Conservation (phyloP, 2,113 vertebrate genomes). For the Diadophis punctatus region DNA sequence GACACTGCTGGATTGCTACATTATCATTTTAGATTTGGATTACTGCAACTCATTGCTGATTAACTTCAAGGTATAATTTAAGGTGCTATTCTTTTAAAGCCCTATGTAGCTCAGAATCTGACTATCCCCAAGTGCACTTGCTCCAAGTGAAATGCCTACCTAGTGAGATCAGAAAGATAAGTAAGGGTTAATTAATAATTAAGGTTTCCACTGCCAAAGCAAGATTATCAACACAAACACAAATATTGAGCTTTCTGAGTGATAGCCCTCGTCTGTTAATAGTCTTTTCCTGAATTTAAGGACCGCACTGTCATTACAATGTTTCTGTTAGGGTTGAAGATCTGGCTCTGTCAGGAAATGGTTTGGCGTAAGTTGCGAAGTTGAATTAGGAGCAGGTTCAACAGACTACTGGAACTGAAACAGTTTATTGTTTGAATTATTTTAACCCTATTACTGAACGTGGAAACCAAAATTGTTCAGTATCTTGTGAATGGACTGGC, state of each 20-base stretch:
- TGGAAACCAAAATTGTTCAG: neutral
- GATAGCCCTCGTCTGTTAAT: neutral
- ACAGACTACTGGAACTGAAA: neutral
- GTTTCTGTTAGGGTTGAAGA: neutral
- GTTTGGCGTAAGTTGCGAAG: neutral
- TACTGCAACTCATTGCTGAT: neutral
- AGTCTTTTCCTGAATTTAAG: neutral
- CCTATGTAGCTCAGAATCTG: neutral
- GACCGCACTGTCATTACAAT: neutral
- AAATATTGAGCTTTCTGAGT: neutral
- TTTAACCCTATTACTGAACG: neutral
- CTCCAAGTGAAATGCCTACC: neutral
- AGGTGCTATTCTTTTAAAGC: neutral
- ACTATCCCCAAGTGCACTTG: neutral
- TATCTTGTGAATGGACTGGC: neutral
- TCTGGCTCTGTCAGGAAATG: neutral
- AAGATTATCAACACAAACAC: neutral
- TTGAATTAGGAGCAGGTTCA: neutral
- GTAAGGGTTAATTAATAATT: neutral
- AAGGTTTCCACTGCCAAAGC: neutral
- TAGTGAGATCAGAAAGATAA: neutral
- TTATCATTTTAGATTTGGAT: neutral
- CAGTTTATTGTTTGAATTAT: neutral
- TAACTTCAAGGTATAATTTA: neutral
- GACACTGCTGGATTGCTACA: neutral